Conservation (phyloP, 2,888 invertebrate genomes). For the Habroteleia sp. region DNA sequence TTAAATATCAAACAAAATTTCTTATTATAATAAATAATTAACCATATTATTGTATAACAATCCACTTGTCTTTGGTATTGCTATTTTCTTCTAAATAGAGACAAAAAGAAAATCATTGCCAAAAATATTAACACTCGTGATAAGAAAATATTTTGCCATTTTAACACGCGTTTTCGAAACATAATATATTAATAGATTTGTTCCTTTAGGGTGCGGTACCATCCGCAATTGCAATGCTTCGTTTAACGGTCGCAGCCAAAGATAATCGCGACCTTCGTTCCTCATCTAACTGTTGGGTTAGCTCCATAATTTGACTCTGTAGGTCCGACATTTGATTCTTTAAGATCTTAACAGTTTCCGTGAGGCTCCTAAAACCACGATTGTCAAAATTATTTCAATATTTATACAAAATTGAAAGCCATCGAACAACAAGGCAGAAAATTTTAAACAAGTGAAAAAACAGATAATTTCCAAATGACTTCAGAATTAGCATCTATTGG, state of each 20-base stretch:
- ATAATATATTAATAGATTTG: too few species aligned
- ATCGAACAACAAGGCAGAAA: too few species aligned
- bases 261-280: slow-evolving; percentile 84
- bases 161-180: too few species aligned
- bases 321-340: slow-evolving; percentile 88
- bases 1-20: too few species aligned
- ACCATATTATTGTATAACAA: slow-evolving; percentile 19
- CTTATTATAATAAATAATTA: too few species aligned
- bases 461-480: slow-evolving; percentile 68
- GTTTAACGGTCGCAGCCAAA: slow-evolving; percentile 77
- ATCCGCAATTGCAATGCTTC: slow-evolving; percentile 75
- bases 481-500: slow-evolving; percentile 78
- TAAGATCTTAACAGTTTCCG: slow-evolving; percentile 89
- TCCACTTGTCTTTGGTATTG: slow-evolving; percentile 44
- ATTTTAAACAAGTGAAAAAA: slow-evolving; percentile 37
- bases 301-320: slow-evolving; percentile 84
- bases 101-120: neutral
- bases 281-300: slow-evolving; percentile 85
- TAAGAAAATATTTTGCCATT: slow-evolving; percentile 18
- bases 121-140: too few species aligned
- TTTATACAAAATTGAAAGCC: too few species aligned
- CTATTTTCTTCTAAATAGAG: slow-evolving; percentile 39
- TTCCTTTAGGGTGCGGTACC: slow-evolving; percentile 65
- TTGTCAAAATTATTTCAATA: neutral
- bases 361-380: slow-evolving; percentile 84